A percentile compares a stretch with the other conserved stretches of the same genome.
These are phyloP conservation scores for Himalopsyche japonica DNA, from an alignment of 2,888 invertebrate genomes.

Conservation along the genomic window DNA sequence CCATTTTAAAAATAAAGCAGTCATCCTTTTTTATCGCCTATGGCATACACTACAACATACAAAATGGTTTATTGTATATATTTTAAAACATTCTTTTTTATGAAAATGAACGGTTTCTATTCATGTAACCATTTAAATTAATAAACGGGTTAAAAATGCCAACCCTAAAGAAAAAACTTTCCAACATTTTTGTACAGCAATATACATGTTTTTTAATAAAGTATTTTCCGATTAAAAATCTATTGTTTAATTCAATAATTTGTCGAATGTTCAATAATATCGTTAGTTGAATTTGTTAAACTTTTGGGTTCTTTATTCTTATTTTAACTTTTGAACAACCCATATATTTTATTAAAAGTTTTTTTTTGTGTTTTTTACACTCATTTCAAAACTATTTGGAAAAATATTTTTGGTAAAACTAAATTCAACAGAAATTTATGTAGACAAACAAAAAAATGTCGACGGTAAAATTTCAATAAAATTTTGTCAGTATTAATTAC, in stretches of 20 bases:
- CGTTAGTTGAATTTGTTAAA: too few species aligned
- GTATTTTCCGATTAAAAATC: too few species aligned
- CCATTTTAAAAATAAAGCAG: neutral
- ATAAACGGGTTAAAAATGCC: too few species aligned
- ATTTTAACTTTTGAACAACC: too few species aligned
- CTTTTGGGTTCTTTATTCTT: too few species aligned
- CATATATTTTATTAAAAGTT: too few species aligned
- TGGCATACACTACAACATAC: neutral
- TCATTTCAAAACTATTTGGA: neutral
- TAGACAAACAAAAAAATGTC: neutral
- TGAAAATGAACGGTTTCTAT: neutral
- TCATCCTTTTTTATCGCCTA: neutral
- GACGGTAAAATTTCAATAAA: neutral
- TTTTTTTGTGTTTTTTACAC: too few species aligned
- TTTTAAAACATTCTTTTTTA: neutral
- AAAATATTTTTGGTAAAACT: neutral
- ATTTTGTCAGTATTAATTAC: neutral
- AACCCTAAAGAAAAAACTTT: too few species aligned
- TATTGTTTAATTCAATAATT: too few species aligned
- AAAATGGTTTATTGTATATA: neutral
- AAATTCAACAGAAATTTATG: neutral
- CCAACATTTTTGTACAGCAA: too few species aligned
- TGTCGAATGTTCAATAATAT: too few species aligned
- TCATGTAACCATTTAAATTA: neutral
- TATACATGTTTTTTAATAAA: too few species aligned